Evolutionary conservation across 1,140 invertebrate species (phyloP), one percentile per base, ranked within the genome.

Genomic region (Diorhabda elongata): DNA sequence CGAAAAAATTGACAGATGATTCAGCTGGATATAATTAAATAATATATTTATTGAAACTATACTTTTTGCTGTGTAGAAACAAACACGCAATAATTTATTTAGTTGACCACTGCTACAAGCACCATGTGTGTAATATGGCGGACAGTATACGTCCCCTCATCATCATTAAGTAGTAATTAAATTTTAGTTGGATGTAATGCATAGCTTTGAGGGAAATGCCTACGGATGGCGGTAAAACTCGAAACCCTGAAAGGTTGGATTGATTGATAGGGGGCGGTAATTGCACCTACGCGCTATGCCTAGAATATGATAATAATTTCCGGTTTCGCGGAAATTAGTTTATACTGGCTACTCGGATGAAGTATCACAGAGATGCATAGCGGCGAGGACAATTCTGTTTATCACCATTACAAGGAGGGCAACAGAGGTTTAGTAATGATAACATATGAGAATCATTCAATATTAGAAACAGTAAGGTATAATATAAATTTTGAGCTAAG

Each of bases 151-250:
- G 47, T 52, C 47, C 47, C 47, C 47, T 52, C 47, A 52, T 52
- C 47, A 52, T 52, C 47, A 52, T 52, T 52, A 52, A n/a, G 47
- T 52, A 52, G 47, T 52, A 52, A 52, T 52, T 52, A 52, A 52
- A 52, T 52, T 52, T 52, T 52, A 52, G 47, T 52, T 52, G 47
- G 47, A 52, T 52, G n/a, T 52, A 52, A 52, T 52, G 47, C 47
- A 52, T 52, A 3, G 47, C 47, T 52, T 52, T 52, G 47, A 52
- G 47, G 47, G 47, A 8, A 52, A n/a, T 52, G 47, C 47, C 47
- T 52, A 3, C 4, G 47, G 47, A 52, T 52, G 47, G 47, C 47
- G 6, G 47, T 6, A 52, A 52, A 52, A 52, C 47, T 52, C 47
- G 47, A 52, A 52, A 52, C 47, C 47, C 47, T n/a, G 47, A 52